Conservation (phyloP, 2,113 vertebrate genomes). For the Eurypyga helias region DNA sequence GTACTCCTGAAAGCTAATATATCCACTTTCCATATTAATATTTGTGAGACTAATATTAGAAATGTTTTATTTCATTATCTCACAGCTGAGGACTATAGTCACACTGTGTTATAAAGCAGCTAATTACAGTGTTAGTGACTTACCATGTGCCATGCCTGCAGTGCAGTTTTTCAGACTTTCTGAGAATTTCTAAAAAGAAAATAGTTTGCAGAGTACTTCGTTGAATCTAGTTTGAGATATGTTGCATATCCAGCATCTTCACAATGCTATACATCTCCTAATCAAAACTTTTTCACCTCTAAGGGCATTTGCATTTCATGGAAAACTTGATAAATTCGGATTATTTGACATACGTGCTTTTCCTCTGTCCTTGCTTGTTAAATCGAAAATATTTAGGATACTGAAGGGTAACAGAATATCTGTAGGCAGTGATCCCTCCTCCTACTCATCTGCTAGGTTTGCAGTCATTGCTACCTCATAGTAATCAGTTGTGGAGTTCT, state of each 20-base stretch:
- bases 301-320: neutral
- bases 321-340: neutral
- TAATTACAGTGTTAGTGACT: constrained; percentile 40
- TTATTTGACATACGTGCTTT: neutral
- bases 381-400: neutral
- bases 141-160: constrained; percentile 2
- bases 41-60: constrained; percentile 35
- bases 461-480: neutral
- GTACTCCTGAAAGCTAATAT: constrained; percentile 25
- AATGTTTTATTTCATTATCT: constrained; percentile 65
- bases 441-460: neutral
- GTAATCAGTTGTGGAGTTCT: neutral
- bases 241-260: neutral
- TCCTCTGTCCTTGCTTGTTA: neutral
- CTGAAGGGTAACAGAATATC: neutral
- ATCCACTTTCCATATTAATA: constrained; percentile 14
- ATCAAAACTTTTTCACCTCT: neutral
- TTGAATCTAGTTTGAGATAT: neutral
- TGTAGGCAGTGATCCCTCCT: neutral
- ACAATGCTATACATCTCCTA: neutral
- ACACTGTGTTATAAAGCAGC: constrained; percentile 36
- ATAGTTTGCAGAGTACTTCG: neutral
- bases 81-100: constrained; percentile 26
- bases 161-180: neutral
- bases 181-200: neutral